phyloP scores from a whole-genome alignment of 2,797 vertebrate genomes.

The Mormyrops boulengeri region DNA sequence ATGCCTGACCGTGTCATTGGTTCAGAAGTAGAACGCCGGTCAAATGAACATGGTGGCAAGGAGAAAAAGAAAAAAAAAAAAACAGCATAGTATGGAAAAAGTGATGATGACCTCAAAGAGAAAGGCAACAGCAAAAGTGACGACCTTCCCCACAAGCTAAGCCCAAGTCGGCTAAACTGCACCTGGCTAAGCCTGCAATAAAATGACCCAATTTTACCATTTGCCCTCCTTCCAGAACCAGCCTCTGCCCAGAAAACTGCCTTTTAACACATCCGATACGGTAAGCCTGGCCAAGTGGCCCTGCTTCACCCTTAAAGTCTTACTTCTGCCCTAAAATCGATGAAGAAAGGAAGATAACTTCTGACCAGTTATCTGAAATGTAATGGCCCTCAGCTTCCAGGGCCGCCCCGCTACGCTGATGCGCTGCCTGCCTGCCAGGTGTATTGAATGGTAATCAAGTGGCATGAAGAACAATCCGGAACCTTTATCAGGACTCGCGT shows the following conservation, averaged over 20 bases:
- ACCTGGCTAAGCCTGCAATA: neutral
- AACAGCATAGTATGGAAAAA: neutral
- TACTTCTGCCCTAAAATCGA: neutral
- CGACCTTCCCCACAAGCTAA: neutral
- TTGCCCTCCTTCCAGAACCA: neutral
- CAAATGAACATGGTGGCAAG: neutral
- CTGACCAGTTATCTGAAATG: neutral
- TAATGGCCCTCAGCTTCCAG: neutral
- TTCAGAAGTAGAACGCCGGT: neutral
- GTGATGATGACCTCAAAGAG: neutral
- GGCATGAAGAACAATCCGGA: neutral
- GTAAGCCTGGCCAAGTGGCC: neutral
- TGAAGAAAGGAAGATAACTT: neutral
- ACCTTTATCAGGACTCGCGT: neutral
- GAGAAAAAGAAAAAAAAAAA: neutral
- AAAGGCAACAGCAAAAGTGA: neutral
- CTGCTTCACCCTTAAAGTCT: neutral
- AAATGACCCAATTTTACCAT: neutral
- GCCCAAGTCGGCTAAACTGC: neutral
- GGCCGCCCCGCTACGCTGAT: neutral
- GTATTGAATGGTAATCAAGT: neutral
- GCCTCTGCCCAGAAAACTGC: neutral
- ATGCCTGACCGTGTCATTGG: neutral
- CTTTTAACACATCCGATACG: neutral
- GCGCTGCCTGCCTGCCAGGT: neutral